Evolutionary conservation across 2,113 vertebrate species (phyloP).

Genomic region (Sceloporus tristichus): DNA sequence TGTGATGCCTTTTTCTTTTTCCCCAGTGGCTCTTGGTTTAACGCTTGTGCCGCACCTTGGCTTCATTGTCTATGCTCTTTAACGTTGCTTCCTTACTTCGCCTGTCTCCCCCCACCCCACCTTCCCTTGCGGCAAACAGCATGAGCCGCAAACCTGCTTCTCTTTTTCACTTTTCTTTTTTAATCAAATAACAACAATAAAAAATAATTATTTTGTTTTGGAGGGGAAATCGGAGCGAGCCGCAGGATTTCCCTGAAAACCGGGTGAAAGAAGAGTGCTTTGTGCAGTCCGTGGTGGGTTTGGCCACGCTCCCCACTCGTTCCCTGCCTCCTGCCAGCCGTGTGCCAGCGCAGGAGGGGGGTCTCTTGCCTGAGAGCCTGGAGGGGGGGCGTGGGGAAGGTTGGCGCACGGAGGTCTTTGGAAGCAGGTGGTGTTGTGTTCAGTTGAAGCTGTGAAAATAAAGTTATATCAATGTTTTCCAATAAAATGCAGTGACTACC

Average conservation of each 20-base stretch:
- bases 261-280: conserved; percentile 55
- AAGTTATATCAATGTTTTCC: conserved; percentile 79
- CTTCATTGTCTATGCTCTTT: conserved; percentile 15
- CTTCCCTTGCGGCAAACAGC: conserved; percentile 53
- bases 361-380: conserved; percentile 39
- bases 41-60: neutral
- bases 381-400: conserved; percentile 54
- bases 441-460: conserved; percentile 80
- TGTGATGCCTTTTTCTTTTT: neutral
- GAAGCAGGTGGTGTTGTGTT: conserved; percentile 77
- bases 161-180: conserved; percentile 38
- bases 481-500: conserved; percentile 80
- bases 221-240: conserved; percentile 51
- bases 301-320: conserved; percentile 29
- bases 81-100: neutral
- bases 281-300: conserved; percentile 54
- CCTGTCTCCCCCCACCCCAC: neutral
- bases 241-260: conserved; percentile 30
- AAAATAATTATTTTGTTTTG: conserved; percentile 33
- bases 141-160: conserved; percentile 69
- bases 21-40: neutral
- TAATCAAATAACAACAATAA: neutral
- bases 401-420: conserved; percentile 55
- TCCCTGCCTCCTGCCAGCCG: conserved; percentile 22
- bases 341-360: neutral